Evolutionary conservation across 2,113 vertebrate species (phyloP).

Genomic region (Epinephelus lanceolatus): DNA sequence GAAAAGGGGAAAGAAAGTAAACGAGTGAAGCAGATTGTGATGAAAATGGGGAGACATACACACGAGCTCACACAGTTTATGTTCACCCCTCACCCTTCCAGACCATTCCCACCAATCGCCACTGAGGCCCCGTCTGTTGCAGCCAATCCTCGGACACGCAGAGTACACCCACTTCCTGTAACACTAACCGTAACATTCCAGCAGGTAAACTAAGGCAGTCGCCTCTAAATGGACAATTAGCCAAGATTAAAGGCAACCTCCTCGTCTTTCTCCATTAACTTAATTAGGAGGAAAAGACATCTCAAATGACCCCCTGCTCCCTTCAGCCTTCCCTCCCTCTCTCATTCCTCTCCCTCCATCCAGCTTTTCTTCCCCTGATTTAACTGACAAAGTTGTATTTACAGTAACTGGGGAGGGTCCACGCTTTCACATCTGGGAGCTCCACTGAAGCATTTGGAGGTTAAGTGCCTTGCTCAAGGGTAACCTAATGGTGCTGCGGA

Average conservation of each 20-base stretch:
- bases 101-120: constrained; percentile 56
- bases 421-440: constrained; percentile 48
- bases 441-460: constrained; percentile 47
- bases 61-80: constrained; percentile 28
- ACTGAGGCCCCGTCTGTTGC: constrained; percentile 16
- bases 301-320: constrained; percentile 72
- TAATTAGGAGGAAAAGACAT: constrained; percentile 81
- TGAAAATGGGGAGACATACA: constrained; percentile 29
- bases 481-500: constrained; percentile 23
- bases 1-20: constrained; percentile 7
- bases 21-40: constrained; percentile 16
- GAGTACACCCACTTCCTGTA: constrained; percentile 73
- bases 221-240: constrained; percentile 83
- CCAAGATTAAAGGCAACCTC: constrained; percentile 82
- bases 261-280: constrained; percentile 80
- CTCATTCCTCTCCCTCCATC: constrained; percentile 44
- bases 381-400: constrained; percentile 48
- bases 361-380: constrained; percentile 21
- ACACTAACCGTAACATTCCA: constrained; percentile 78
- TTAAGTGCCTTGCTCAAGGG: constrained; percentile 63
- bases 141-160: constrained; percentile 61
- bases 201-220: constrained; percentile 79
- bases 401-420: constrained; percentile 45
- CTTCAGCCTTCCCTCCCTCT: constrained; percentile 22
- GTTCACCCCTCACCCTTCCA: constrained; percentile 14